These are phyloP conservation scores for Heterodera filipjevi DNA, from an alignment of 2,888 invertebrate genomes.

Conservation along the genomic window DNA sequence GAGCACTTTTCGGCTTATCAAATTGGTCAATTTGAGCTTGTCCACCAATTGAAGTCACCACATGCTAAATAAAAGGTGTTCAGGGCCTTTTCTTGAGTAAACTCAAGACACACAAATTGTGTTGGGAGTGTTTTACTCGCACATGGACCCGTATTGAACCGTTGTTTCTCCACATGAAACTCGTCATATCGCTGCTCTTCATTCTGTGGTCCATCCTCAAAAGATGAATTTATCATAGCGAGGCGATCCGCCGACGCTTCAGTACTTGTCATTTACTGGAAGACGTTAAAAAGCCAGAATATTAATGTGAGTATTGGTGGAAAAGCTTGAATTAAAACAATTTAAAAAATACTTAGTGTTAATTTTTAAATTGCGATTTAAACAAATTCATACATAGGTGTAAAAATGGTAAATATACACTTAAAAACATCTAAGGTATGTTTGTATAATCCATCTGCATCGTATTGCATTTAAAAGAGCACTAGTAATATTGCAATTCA, in stretches of 20 bases:
- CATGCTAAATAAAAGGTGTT: constrained; percentile 10
- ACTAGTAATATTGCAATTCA: not conserved
- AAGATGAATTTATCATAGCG: constrained; percentile 4
- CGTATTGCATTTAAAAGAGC: too few relatives aligned
- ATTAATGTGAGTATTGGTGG: not conserved
- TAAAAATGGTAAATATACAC: too few relatives aligned
- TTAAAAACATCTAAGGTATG: too few relatives aligned
- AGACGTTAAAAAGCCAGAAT: not conserved
- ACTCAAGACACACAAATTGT: constrained; percentile 31
- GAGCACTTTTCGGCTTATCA: constrained; percentile 4
- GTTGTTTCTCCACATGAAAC: constrained; percentile 34
- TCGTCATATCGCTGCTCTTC: constrained; percentile 18
- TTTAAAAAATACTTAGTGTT: not conserved
- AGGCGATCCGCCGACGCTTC: constrained; percentile 30
- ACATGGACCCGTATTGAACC: constrained; percentile 38
- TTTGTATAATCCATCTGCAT: too few relatives aligned
- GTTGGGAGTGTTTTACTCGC: constrained; percentile 36
- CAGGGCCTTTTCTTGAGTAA: not conserved
- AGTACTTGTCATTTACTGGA: constrained; percentile 23
- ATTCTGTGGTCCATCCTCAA: constrained; percentile 17
- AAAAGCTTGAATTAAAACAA: not conserved
- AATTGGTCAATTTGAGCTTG: not conserved
- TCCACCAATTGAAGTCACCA: not conserved
- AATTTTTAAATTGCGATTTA: too few relatives aligned
- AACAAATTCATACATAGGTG: too few relatives aligned